phyloP scores from a whole-genome alignment of 2,113 vertebrate genomes.

The Thymallus thymallus region DNA sequence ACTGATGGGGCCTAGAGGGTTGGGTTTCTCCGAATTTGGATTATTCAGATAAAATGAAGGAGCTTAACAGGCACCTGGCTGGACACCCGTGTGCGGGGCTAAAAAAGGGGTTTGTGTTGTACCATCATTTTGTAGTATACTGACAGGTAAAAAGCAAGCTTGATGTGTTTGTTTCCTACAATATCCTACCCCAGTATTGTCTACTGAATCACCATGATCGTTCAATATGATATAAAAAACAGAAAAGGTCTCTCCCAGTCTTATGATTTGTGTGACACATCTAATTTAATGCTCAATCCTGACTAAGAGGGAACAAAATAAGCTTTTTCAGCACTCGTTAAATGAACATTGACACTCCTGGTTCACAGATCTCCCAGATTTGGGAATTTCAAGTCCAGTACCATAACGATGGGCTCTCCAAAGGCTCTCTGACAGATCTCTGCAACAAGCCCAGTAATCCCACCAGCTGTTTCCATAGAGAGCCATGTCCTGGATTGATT shows the following conservation, averaged over 20 bases:
- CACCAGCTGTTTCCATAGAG: slow-evolving; percentile 48
- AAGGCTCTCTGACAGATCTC: slow-evolving; percentile 47
- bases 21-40: slow-evolving; percentile 40
- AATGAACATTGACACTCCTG: slow-evolving; percentile 30
- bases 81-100: slow-evolving; percentile 7
- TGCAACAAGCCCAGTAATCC: slow-evolving; percentile 46
- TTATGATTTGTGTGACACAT: neutral
- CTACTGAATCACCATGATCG: no score
- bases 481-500: slow-evolving; percentile 35
- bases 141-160: slow-evolving; percentile 22
- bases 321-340: slow-evolving; percentile 5
- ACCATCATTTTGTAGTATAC: neutral
- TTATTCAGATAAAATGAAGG: slow-evolving; percentile 20
- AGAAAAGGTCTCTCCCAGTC: neutral
- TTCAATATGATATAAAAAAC: neutral
- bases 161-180: slow-evolving; percentile 24
- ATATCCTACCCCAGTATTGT: neutral
- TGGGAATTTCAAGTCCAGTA: slow-evolving; percentile 34
- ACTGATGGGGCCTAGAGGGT: slow-evolving; percentile 64
- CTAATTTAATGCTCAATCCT: neutral
- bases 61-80: slow-evolving; percentile 28
- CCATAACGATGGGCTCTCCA: slow-evolving; percentile 25
- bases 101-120: neutral
- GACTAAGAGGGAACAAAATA: neutral
- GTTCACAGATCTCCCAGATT: slow-evolving; percentile 18